Base-by-base conservation (phyloP, 2,113 vertebrate genomes). In the Halcyon senegalensis region DNA sequence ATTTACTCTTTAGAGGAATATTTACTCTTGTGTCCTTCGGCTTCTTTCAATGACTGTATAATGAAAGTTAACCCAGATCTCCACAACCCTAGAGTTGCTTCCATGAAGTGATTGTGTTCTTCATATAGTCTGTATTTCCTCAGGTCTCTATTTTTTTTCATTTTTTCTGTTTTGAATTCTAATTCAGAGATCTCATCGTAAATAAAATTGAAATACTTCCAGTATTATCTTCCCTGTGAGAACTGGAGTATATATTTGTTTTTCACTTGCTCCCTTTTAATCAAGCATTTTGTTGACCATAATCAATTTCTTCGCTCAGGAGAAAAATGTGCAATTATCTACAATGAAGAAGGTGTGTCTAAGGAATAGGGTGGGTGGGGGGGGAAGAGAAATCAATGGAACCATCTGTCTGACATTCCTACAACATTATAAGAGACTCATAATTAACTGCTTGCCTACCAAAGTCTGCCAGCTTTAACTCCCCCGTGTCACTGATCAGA, bases 391-490 rank as follows among this genome's bases (percentile, higher is more conserved):
- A 97, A 72, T 67, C 97, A 97, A 94, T 94, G 94, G 95, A 93
- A 96, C 97, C 97, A 98, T 98, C 96, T 98, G 97, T 97, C 97
- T 97, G 95, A 97, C 95, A 97, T 96, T 97, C 97, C 96, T 97
- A 97, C 94, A 97, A 96, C 94, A 96, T 97, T 96, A 98, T 97
- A 98, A 98, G 70, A 98, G 96, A 97, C 96, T 97, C 94, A 96
- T 98, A 98, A 98, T 98, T 97, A 98, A 98, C 97, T 96, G 97
- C 97, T 97, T 97, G 96, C 98, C 98, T 98, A 99, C 99, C 99
- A 91, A 99, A 99, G 98, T 99, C 99, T 95, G 99, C 99, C 66
- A 99, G 99, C 98, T 99, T 99, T 95, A 99, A 98, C 97, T 99
- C 99, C 95, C 99, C 99, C 39, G 98, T 99, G 98, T 99, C 99